These are phyloP conservation scores for Scolopax mira DNA, from an alignment of 2,113 vertebrate genomes.

Conservation along the genomic window DNA sequence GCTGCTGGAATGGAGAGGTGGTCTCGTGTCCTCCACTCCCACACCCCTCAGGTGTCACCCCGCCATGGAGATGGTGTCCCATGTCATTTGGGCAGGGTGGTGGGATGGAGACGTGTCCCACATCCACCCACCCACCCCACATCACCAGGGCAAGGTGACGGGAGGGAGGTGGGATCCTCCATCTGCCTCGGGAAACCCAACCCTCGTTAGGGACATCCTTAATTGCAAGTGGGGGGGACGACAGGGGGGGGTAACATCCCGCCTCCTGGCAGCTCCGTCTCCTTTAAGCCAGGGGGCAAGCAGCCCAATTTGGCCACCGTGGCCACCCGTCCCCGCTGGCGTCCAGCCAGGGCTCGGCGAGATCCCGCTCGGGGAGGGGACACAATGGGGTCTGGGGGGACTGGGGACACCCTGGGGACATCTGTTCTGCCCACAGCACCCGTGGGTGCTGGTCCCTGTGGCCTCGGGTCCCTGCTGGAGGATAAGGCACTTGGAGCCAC, in stretches of 20 bases:
- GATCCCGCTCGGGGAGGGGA: background rate
- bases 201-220: background rate
- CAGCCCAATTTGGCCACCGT: background rate
- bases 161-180: background rate
- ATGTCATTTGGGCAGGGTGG: rapidly evolving
- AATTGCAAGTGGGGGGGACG: background rate
- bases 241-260: background rate
- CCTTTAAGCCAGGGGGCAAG: conserved; percentile 32
- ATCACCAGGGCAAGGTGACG: background rate
- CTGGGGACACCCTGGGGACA: background rate
- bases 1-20: background rate
- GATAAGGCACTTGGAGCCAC: rapidly evolving
- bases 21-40: background rate
- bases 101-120: background rate
- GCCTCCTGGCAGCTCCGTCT: background rate
- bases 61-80: background rate
- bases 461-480: background rate
- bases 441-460: background rate
- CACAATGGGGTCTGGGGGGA: background rate
- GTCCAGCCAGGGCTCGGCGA: conserved; percentile 3
- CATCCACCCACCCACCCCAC: too few species aligned
- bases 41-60: background rate
- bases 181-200: background rate
- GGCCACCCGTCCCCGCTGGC: conserved; percentile 16
- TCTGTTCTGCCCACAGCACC: rapidly evolving